phyloP scores from a whole-genome alignment of 1,140 invertebrate genomes.

The Aphis gossypii region DNA sequence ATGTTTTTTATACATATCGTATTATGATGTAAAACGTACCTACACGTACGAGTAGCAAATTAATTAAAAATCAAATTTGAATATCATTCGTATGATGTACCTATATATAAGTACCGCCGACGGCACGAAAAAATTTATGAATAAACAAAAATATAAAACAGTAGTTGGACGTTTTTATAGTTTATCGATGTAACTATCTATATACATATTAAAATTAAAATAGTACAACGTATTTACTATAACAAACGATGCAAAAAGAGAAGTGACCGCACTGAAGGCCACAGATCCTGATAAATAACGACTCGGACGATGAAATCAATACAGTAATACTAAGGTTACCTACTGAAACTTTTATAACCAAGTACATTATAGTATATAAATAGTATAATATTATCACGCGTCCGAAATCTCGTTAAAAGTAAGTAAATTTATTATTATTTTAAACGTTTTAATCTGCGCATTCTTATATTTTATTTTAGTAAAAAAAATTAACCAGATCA shows the following conservation, averaged over 20 bases:
- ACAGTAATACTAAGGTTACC: not conserved
- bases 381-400: too few species aligned
- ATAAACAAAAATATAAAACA: not conserved
- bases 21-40: not conserved
- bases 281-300: not conserved
- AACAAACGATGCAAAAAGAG: not conserved
- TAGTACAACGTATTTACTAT: not conserved
- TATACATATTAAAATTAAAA: not conserved
- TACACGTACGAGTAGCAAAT: not conserved
- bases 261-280: not conserved
- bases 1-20: not conserved
- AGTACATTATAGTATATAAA: too few species aligned
- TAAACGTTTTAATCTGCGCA: too few species aligned
- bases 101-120: not conserved
- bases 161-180: not conserved
- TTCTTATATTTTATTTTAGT: too few species aligned
- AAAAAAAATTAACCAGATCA: too few species aligned
- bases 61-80: not conserved
- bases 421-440: too few species aligned
- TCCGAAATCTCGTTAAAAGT: too few species aligned
- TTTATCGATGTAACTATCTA: not conserved
- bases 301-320: not conserved
- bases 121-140: not conserved
- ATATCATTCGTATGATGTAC: not conserved
- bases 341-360: too few species aligned